A percentile compares a stretch with the other conserved stretches of the same genome.
phyloP scores from a whole-genome alignment of 2,888 invertebrate species.

The Conus canariensis region DNA sequence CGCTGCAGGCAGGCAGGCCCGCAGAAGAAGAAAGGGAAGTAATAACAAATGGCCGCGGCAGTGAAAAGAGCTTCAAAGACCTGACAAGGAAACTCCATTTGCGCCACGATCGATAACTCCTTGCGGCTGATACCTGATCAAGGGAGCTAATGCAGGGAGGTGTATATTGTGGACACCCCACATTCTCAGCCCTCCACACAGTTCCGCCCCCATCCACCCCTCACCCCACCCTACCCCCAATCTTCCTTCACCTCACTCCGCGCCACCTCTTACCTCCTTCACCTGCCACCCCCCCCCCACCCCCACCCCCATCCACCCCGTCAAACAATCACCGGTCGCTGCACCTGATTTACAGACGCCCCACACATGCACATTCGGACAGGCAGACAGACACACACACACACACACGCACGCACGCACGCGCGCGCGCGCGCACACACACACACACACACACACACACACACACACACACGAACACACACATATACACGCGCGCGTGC shows the following conservation, averaged over 20 bases:
- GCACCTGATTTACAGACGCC: not conserved
- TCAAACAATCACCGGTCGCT: not conserved
- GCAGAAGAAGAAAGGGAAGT: not conserved
- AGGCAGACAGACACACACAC: not conserved
- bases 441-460: too few relatives aligned
- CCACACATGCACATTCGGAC: not conserved
- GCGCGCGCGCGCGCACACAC: too few relatives aligned
- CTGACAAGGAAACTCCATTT: slow-evolving; percentile 10
- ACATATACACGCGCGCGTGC: not conserved
- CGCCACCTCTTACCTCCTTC: not conserved
- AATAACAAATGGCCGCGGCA: not conserved
- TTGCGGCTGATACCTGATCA: not conserved
- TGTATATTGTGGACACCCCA: not conserved
- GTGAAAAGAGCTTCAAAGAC: slow-evolving; percentile 2
- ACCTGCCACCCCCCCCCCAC: too few relatives aligned
- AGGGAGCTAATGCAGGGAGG: slow-evolving; percentile 11
- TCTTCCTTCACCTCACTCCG: not conserved
- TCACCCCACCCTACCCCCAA: too few relatives aligned
- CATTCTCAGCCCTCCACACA: too few relatives aligned
- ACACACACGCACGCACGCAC: not conserved
- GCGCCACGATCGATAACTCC: slow-evolving; percentile 6
- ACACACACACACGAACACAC: not conserved
- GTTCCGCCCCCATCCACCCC: not conserved
- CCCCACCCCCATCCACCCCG: not conserved
- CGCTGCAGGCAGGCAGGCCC: not conserved